Conservation (phyloP, 2,888 invertebrate species). For the Molorchus minor region DNA sequence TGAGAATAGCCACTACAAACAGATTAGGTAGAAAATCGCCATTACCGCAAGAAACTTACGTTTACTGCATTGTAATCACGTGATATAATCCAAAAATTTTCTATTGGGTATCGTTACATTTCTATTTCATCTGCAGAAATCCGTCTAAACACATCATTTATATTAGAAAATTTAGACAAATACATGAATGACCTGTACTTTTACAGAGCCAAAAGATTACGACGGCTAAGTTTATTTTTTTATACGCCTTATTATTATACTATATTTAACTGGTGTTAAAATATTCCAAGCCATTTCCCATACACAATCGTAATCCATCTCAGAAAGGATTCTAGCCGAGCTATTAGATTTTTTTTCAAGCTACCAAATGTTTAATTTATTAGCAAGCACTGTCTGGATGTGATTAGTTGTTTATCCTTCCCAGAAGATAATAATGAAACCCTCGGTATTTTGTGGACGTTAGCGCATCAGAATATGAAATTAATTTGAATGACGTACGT, state of each 20-base stretch:
- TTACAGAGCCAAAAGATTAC: background rate
- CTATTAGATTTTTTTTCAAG: conserved; percentile 1
- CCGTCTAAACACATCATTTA: too few species aligned
- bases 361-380: conserved; percentile 11
- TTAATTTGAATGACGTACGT: conserved; percentile 60
- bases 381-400: conserved; percentile 2
- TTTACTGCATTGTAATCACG: too few species aligned
- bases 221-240: too few species aligned
- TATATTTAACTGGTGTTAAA: background rate
- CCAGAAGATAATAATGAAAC: conserved; percentile 29
- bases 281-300: background rate
- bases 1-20: too few species aligned
- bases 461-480: conserved; percentile 53
- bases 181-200: too few species aligned
- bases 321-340: background rate
- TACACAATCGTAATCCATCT: conserved; percentile 6
- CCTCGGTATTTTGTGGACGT: conserved; percentile 26
- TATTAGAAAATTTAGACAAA: too few species aligned
- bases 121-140: too few species aligned
- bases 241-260: too few species aligned
- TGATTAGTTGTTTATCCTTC: conserved; percentile 39
- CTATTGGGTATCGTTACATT: too few species aligned
- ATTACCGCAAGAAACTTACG: too few species aligned
- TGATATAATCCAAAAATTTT: too few species aligned
- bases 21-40: too few species aligned